Percentiles rank a stretch among this genome's conserved stretches.
phyloP scores from a whole-genome alignment of 2,888 invertebrate species.

The Nycteola revayana region DNA sequence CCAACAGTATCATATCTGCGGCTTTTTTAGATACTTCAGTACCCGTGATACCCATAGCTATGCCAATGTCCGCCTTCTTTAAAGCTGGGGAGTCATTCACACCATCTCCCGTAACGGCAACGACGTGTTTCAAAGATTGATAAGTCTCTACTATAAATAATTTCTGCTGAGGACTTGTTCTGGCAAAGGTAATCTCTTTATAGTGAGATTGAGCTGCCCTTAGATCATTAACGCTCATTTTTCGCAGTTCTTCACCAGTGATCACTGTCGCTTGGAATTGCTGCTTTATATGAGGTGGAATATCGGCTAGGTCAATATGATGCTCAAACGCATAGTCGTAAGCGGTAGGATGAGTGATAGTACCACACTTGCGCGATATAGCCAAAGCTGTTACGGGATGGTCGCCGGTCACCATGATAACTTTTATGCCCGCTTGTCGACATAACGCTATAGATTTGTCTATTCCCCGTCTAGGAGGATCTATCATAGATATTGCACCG shows the following conservation, averaged over 20 bases:
- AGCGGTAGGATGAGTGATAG: conserved; percentile 84
- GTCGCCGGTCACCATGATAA: conserved; percentile 88
- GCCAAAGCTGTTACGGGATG: conserved; percentile 88
- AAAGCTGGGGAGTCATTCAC: conserved; percentile 94
- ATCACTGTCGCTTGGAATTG: conserved; percentile 65
- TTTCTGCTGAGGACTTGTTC: conserved; percentile 87
- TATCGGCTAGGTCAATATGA: conserved; percentile 76
- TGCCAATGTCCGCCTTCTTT: conserved; percentile 92
- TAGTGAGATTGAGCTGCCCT: conserved; percentile 82
- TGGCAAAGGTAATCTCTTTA: conserved; percentile 88
- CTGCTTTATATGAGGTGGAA: conserved; percentile 69
- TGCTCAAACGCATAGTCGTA: conserved; percentile 87
- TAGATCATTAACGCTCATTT: conserved; percentile 78
- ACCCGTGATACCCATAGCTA: conserved; percentile 90
- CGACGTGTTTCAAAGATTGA: conserved; percentile 89
- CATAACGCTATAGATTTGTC: conserved; percentile 85
- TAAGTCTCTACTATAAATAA: conserved; percentile 88
- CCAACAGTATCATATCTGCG: conserved; percentile 94
- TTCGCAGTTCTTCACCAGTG: conserved; percentile 80
- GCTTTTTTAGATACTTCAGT: conserved; percentile 93
- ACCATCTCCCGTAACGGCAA: conserved; percentile 94
- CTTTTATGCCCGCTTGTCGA: conserved; percentile 86
- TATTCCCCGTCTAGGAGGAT: conserved; percentile 86
- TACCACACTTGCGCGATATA: conserved; percentile 86
- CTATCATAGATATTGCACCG: conserved; percentile 87